Conservation (phyloP, 1,140 invertebrate species). For the Delia radicum region DNA sequence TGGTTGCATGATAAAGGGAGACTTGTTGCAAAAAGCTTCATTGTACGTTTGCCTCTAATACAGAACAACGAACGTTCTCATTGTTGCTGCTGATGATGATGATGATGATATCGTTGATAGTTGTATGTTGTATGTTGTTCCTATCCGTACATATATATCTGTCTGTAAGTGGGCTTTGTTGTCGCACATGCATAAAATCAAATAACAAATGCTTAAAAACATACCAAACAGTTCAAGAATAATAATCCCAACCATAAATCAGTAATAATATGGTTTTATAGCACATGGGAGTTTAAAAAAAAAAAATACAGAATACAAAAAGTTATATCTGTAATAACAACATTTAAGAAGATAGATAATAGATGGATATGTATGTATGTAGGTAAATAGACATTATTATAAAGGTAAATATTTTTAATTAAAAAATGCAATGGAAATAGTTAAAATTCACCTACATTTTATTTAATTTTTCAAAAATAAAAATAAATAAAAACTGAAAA, state of each 20-base stretch:
- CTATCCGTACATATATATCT: background rate
- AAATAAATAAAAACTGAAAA: too few species aligned
- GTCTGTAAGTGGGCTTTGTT: conserved; percentile 9
- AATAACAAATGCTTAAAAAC: conserved; percentile 19
- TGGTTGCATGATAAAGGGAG: too few species aligned
- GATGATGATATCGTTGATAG: background rate
- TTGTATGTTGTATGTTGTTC: background rate
- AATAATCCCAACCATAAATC: conserved; percentile 18
- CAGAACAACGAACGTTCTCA: background rate
- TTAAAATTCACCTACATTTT: too few species aligned
- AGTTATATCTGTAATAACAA: background rate
- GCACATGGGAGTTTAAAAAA: background rate
- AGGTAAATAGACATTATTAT: too few species aligned
- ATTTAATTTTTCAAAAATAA: too few species aligned
- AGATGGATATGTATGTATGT: background rate
- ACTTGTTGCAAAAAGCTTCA: background rate
- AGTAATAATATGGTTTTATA: conserved; percentile 18
- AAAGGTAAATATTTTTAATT: too few species aligned
- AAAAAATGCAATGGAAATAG: too few species aligned
- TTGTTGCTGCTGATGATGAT: background rate
- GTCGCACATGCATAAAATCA: conserved; percentile 16
- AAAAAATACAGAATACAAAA: background rate
- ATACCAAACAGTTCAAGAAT: conserved; percentile 14
- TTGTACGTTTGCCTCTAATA: background rate
- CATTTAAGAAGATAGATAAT: background rate